phyloP scores from a whole-genome alignment of 2,113 vertebrate genomes.

The Pterocles orientalis region DNA sequence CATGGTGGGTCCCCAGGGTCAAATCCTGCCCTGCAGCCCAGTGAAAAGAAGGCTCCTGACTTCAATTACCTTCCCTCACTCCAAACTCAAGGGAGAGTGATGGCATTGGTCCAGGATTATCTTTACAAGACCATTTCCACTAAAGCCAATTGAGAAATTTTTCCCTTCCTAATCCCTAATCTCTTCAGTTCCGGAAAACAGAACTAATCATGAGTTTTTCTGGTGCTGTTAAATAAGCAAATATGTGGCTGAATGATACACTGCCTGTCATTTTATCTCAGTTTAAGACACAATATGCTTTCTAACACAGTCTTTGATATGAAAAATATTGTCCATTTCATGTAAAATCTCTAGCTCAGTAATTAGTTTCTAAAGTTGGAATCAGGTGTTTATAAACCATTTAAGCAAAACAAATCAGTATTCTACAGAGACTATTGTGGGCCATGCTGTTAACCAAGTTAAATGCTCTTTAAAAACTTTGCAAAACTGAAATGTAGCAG shows the following conservation, averaged over 20 bases:
- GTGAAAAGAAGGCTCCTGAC: background rate
- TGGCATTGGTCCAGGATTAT: background rate
- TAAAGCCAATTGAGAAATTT: background rate
- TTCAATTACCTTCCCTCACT: background rate
- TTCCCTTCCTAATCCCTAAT: background rate
- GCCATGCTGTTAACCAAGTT: background rate
- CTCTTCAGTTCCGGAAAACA: background rate
- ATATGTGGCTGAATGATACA: slow-evolving; percentile 1
- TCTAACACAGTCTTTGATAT: background rate
- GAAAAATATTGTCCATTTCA: background rate
- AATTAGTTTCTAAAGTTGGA: slow-evolving; percentile 53
- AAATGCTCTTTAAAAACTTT: background rate
- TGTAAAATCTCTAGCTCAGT: slow-evolving; percentile 19
- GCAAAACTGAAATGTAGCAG: background rate
- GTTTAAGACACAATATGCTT: slow-evolving; percentile 23
- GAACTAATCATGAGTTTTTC: background rate
- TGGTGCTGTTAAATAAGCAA: background rate
- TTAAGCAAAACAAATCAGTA: slow-evolving; percentile 50
- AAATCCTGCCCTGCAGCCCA: background rate
- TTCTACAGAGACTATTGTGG: background rate
- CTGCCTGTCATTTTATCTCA: slow-evolving; percentile 14
- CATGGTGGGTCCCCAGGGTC: background rate
- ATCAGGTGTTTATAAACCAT: slow-evolving; percentile 39
- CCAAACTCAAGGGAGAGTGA: background rate
- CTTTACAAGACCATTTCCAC: background rate